Evolutionary conservation across 2,888 invertebrate species (phyloP).

Genomic region (Andrena praecox): DNA sequence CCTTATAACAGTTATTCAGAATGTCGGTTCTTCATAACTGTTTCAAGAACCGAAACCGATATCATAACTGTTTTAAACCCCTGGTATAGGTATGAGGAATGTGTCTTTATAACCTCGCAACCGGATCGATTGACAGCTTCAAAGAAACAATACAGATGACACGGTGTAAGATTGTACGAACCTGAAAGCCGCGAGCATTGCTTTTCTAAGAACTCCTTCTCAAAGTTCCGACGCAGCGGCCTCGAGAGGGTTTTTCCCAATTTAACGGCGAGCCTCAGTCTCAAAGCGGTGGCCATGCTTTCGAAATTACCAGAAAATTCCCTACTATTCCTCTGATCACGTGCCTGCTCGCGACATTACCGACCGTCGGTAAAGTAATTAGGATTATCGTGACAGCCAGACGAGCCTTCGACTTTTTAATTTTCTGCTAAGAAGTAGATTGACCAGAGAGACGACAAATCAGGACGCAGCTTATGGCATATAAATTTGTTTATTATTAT

Average conservation of each 20-base stretch:
- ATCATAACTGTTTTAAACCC: no score
- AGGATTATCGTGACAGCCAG: background rate
- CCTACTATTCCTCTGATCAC: background rate
- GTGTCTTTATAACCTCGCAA: constrained; percentile 31
- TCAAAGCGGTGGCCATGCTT: constrained; percentile 78
- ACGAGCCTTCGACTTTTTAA: background rate
- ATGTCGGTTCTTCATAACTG: no score
- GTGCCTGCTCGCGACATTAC: background rate
- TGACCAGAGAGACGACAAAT: background rate
- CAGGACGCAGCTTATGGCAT: constrained; percentile 73
- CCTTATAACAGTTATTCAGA: no score
- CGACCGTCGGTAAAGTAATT: background rate
- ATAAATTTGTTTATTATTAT: constrained; percentile 85
- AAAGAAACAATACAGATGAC: constrained; percentile 3
- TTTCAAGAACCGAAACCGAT: no score
- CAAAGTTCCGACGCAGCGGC: constrained; percentile 63
- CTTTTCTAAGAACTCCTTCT: constrained; percentile 58
- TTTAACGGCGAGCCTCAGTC: constrained; percentile 74
- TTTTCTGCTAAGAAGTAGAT: background rate
- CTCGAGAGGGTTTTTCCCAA: constrained; percentile 75
- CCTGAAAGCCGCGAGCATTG: constrained; percentile 69
- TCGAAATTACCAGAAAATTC: constrained; percentile 22
- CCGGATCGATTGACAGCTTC: background rate
- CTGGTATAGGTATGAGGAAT: background rate
- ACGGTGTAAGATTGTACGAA: constrained; percentile 50